Conservation (phyloP, 2,888 invertebrate genomes). For the Acrobasis repandana region DNA sequence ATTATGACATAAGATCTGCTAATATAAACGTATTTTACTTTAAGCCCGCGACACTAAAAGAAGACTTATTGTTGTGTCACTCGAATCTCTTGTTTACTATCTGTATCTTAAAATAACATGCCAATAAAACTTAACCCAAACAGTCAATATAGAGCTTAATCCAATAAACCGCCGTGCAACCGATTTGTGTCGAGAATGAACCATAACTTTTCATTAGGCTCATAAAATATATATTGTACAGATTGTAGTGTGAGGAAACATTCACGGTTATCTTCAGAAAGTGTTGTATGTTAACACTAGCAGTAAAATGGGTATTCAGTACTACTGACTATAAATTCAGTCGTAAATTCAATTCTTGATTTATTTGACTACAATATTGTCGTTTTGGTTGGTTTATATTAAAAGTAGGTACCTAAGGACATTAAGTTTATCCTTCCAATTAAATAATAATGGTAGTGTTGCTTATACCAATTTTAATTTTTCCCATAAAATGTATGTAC, state of each 20-base stretch:
- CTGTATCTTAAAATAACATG: conserved; percentile 2
- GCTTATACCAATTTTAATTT: too few species aligned
- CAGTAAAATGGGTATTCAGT: conserved; percentile 21
- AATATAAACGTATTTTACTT: too few species aligned
- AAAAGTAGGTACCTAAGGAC: too few species aligned
- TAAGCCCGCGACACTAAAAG: too few species aligned
- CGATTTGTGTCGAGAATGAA: conserved; percentile 48
- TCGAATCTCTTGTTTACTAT: background rate
- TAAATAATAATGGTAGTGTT: too few species aligned
- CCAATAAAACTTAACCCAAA: conserved; percentile 12
- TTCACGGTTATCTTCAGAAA: conserved; percentile 40
- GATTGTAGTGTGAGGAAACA: conserved; percentile 30
- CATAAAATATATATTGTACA: conserved; percentile 44
- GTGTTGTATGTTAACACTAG: conserved; percentile 38
- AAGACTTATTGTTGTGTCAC: too few species aligned
- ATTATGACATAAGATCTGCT: too few species aligned
- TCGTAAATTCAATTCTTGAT: conserved; percentile 46
- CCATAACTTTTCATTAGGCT: conserved; percentile 49
- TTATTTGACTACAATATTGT: conserved; percentile 33
- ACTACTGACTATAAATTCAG: conserved; percentile 13
- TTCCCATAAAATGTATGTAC: too few species aligned
- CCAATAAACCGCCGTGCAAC: conserved; percentile 35
- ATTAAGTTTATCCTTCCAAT: too few species aligned
- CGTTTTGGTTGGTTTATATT: background rate
- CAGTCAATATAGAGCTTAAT: conserved; percentile 24